Evolutionary conservation across 1,140 invertebrate genomes (phyloP).

Genomic region (Drosophila kikkawai): DNA sequence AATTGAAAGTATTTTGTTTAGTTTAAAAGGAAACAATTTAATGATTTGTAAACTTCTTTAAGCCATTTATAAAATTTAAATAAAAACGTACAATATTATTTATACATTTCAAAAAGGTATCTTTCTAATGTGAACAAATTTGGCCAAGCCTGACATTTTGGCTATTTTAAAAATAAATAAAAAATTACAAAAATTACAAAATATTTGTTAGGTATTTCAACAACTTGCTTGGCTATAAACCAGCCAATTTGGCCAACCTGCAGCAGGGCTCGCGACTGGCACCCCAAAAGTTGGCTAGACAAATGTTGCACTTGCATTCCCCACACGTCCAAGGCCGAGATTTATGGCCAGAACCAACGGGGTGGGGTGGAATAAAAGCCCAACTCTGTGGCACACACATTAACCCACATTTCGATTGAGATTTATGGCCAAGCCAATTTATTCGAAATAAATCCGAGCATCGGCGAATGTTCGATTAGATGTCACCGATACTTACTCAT

Average conservation of each 20-base stretch:
- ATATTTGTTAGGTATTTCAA: background rate
- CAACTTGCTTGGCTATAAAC: conserved; percentile 2
- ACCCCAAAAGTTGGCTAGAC: conserved; percentile 48
- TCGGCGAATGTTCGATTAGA: conserved; percentile 13
- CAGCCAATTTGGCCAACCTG: background rate
- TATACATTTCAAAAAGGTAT: too few species aligned
- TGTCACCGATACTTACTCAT: conserved; percentile 15
- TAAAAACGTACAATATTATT: background rate
- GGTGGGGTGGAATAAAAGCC: conserved; percentile 3
- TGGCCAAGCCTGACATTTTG: too few species aligned
- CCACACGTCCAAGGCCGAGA: conserved; percentile 3
- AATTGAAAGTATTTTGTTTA: background rate
- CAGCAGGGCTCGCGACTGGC: conserved; percentile 8
- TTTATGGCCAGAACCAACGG: conserved; percentile 36
- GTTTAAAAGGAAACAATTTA: background rate
- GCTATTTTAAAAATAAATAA: too few species aligned
- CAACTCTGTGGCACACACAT: conserved; percentile 29
- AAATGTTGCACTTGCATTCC: conserved; percentile 54
- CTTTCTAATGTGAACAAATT: too few species aligned
- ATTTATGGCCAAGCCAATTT: conserved; percentile 37
- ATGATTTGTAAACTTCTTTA: too few species aligned
- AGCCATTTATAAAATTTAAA: background rate
- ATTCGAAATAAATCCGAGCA: conserved; percentile 22
- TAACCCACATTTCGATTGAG: conserved; percentile 45
- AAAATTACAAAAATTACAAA: background rate